phyloP scores from a whole-genome alignment of 2,797 vertebrate genomes.

The Siniperca obscura region DNA sequence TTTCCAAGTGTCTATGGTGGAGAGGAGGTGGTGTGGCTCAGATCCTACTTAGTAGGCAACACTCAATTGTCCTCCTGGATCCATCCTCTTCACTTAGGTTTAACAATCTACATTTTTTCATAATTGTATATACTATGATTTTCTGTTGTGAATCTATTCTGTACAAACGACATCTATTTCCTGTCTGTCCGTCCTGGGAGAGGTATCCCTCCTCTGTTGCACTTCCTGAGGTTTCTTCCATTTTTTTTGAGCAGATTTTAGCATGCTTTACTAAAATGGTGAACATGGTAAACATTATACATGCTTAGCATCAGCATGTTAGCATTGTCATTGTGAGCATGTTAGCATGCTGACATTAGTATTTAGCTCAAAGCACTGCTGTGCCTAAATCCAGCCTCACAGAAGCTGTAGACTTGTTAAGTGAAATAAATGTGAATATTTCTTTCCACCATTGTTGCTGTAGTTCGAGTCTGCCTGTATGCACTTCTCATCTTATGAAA shows the following conservation, averaged over 20 bases:
- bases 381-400: neutral
- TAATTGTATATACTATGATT: too few species aligned
- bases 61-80: too few species aligned
- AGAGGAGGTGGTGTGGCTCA: too few species aligned
- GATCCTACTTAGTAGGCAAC: too few species aligned
- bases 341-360: neutral
- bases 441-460: neutral
- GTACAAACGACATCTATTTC: too few species aligned
- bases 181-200: too few species aligned
- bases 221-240: too few species aligned
- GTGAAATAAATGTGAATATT: neutral
- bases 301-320: neutral
- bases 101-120: too few species aligned
- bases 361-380: neutral
- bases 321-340: neutral
- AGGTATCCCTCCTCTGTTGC: too few species aligned
- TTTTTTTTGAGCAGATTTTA: neutral
- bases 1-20: too few species aligned
- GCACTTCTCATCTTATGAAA: neutral
- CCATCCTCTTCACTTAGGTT: too few species aligned
- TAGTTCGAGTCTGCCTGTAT: neutral
- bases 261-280: neutral
- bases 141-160: too few species aligned
- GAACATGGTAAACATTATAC: neutral
- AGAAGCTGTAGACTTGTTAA: neutral